These are phyloP conservation scores for Grammomys dolichurus DNA, from an alignment of 2,113 vertebrate species.

Conservation along the genomic window DNA sequence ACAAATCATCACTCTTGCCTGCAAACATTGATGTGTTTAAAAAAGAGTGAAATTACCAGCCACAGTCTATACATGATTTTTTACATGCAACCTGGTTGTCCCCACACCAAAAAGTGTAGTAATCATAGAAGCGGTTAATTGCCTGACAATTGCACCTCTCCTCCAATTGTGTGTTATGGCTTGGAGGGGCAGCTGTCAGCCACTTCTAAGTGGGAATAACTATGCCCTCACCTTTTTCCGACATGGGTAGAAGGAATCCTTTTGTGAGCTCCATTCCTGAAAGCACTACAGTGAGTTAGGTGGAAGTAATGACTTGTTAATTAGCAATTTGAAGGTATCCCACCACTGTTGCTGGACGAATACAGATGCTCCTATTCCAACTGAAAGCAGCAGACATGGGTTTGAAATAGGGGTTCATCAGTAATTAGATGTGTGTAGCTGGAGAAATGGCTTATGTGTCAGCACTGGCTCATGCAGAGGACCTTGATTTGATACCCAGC, in stretches of 20 bases:
- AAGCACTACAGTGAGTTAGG: not conserved
- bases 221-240: not conserved
- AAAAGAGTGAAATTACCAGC: not conserved
- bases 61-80: not conserved
- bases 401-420: not conserved
- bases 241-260: not conserved
- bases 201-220: not conserved
- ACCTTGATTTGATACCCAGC: not conserved
- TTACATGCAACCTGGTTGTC: not conserved
- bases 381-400: not conserved
- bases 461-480: not conserved
- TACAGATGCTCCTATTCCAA: not conserved
- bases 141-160: not conserved
- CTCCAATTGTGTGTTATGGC: not conserved
- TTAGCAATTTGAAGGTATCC: not conserved
- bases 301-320: not conserved
- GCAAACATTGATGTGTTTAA: conserved; percentile 6
- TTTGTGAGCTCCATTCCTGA: not conserved
- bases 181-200: not conserved
- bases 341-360: not conserved
- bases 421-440: not conserved
- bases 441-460: not conserved
- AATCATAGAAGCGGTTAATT: not conserved
- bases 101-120: not conserved
- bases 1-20: not conserved